A percentile compares a stretch with the other conserved stretches of the same genome.
These are phyloP conservation scores for Meloidogyne exigua DNA, from an alignment of 1,140 invertebrate genomes.

Conservation along the genomic window DNA sequence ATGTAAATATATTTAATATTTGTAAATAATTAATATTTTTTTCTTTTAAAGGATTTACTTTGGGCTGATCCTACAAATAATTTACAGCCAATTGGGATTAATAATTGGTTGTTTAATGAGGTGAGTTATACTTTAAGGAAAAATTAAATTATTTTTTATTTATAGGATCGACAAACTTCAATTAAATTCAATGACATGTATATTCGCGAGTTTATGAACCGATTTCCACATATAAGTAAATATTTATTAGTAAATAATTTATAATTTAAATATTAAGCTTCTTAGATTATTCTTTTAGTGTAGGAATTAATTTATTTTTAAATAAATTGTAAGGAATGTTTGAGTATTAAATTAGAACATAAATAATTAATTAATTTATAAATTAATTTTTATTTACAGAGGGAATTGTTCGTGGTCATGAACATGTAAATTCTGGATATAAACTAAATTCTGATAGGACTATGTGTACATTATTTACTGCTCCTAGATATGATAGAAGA, in stretches of 20 bases:
- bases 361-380: no score
- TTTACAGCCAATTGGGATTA: background rate
- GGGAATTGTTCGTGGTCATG: conserved; percentile 12
- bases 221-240: conserved; percentile 14
- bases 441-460: conserved; percentile 6
- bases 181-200: conserved; percentile 17
- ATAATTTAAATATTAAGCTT: no score
- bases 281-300: no score
- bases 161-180: conserved; percentile 7
- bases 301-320: no score
- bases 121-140: background rate
- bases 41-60: conserved; percentile 14
- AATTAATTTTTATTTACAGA: background rate
- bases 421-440: background rate
- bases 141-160: background rate
- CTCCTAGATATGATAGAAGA: background rate
- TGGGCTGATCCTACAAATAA: conserved; percentile 25
- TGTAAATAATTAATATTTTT: background rate
- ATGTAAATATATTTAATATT: background rate
- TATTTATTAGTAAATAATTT: background rate
- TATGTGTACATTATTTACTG: conserved; percentile 15
- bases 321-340: no score
- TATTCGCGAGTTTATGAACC: conserved; percentile 4
- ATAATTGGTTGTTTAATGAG: conserved; percentile 1
- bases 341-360: no score